These are phyloP conservation scores for Stichopus chloronotus DNA, from an alignment of 35 echinoderm and acorn worm genomes.

Conservation along the genomic window DNA sequence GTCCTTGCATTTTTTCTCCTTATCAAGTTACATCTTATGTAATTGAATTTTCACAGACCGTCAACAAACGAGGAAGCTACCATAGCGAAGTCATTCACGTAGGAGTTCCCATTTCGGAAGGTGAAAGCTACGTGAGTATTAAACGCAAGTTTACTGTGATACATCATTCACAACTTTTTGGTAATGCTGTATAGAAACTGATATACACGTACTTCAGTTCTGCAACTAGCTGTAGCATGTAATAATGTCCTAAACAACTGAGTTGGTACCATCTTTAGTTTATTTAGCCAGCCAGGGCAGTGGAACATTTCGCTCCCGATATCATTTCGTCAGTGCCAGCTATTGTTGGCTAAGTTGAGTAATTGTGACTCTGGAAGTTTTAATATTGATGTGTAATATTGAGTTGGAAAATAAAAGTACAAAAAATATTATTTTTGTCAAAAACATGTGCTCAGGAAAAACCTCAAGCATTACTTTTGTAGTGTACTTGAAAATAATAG, in stretches of 20 bases:
- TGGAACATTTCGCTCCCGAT: neutral
- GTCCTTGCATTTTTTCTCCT: neutral
- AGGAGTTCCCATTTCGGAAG: conserved; percentile 20
- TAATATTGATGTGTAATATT: neutral
- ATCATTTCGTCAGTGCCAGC: neutral
- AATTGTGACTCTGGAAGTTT: neutral
- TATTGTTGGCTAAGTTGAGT: neutral
- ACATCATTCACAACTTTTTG: neutral
- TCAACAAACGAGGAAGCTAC: conserved; percentile 7
- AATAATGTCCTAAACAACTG: neutral
- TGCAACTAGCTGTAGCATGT: neutral
- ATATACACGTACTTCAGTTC: neutral
- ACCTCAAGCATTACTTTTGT: too few species aligned
- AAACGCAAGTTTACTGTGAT: neutral
- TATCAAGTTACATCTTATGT: neutral
- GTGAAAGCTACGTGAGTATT: conserved; percentile 22
- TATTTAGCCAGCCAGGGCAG: neutral
- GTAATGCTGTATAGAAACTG: neutral
- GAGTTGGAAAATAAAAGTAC: neutral
- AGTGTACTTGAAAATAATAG: too few species aligned
- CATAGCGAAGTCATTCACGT: neutral
- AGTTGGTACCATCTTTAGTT: neutral
- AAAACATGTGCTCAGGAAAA: too few species aligned
- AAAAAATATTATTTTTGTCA: too few species aligned
- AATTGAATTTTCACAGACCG: conserved; percentile 17